These are phyloP conservation scores for Anorthoa munda DNA, from an alignment of 2,888 invertebrate species.

Conservation along the genomic window DNA sequence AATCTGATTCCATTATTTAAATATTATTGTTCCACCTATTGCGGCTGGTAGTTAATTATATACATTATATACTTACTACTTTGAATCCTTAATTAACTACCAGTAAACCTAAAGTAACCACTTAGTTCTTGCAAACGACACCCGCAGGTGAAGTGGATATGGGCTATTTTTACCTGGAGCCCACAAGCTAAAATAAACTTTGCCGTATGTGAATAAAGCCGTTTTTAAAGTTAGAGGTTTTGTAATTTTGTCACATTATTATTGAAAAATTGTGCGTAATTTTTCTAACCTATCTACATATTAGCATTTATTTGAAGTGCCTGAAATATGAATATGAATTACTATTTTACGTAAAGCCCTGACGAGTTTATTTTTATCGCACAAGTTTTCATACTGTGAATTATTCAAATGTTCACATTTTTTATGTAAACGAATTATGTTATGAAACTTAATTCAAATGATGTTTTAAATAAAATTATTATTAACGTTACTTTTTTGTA, in stretches of 20 bases:
- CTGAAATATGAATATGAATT: conserved; percentile 47
- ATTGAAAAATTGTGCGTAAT: conserved; percentile 41
- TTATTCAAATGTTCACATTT: conserved; percentile 15
- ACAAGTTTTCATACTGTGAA: background rate
- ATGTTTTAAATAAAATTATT: background rate
- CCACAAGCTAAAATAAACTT: conserved; percentile 24
- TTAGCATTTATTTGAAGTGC: conserved; percentile 38
- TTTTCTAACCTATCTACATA: conserved; percentile 48
- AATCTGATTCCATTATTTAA: background rate
- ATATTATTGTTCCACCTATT: background rate
- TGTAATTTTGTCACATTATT: conserved; percentile 1
- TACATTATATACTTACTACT: no score
- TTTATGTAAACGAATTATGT: conserved; percentile 16
- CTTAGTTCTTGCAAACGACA: conserved; percentile 29
- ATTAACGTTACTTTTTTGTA: background rate
- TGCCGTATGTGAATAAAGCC: background rate
- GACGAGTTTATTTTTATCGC: conserved; percentile 36
- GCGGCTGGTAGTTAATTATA: background rate
- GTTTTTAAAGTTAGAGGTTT: background rate
- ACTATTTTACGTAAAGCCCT: conserved; percentile 25
- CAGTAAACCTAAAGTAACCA: conserved; percentile 34
- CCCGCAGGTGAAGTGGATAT: conserved; percentile 7
- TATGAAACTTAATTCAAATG: background rate
- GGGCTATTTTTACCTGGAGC: conserved; percentile 6
- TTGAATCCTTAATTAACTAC: conserved; percentile 28